Conservation (phyloP, 2,888 invertebrate species). For the Gastracanthus pulcherrimus region DNA sequence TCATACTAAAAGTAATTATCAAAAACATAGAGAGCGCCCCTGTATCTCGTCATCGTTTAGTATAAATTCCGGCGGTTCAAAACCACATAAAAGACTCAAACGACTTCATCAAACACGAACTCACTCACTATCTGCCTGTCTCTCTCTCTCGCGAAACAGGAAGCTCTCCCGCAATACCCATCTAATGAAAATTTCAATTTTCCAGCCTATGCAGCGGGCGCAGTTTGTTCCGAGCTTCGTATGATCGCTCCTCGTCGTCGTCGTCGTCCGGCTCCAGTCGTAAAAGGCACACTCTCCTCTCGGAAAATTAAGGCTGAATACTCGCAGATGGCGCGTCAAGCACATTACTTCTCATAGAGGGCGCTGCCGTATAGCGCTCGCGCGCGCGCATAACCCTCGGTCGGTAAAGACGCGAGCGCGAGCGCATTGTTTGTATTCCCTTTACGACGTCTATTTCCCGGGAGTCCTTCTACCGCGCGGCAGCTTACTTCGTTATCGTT, state of each 20-base stretch:
- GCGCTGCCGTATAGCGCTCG: not conserved
- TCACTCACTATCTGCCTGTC: too few species aligned
- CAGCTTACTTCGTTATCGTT: constrained; percentile 11
- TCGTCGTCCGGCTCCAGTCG: constrained; percentile 7
- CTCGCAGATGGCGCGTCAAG: not conserved
- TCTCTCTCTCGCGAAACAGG: not conserved
- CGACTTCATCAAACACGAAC: too few species aligned
- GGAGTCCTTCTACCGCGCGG: not conserved
- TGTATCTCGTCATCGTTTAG: too few species aligned
- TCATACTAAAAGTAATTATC: too few species aligned
- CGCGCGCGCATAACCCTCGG: not conserved
- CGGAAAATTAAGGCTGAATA: not conserved
- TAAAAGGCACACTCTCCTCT: not conserved
- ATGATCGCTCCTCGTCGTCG: constrained; percentile 12
- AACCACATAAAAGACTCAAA: too few species aligned
- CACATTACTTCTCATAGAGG: not conserved
- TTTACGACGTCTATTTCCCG: constrained; percentile 44
- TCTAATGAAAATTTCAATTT: constrained; percentile 46
- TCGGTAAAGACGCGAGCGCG: constrained; percentile 14
- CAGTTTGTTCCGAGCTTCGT: not conserved
- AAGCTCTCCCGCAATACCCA: not conserved
- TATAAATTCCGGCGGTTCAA: too few species aligned
- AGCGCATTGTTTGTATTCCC: not conserved
- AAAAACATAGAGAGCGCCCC: too few species aligned
- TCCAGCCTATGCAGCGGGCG: not conserved